Evolutionary conservation across 2,888 invertebrate species (phyloP).

Genomic region (Syrphus vitripennis): DNA sequence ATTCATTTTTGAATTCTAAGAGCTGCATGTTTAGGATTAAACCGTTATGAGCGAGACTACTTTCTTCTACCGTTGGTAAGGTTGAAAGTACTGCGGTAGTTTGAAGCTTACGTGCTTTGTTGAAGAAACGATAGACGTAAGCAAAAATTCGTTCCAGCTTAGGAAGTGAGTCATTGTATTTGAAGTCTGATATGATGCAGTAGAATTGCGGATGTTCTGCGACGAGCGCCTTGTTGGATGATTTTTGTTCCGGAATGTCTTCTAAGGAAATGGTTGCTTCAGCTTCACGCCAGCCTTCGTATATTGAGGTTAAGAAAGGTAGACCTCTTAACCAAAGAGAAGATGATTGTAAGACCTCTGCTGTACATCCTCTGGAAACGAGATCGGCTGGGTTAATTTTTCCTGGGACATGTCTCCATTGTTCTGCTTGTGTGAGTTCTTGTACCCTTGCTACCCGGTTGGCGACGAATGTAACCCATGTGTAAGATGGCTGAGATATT

Average conservation of each 20-base stretch:
- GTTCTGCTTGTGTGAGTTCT: not conserved
- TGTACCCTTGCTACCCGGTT: constrained; percentile 57
- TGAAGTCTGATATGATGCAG: not conserved
- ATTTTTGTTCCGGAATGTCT: not conserved
- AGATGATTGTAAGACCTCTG: constrained; percentile 21
- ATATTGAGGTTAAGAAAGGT: not conserved
- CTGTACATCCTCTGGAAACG: constrained; percentile 38
- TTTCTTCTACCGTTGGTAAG: not conserved
- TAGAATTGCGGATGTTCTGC: not conserved
- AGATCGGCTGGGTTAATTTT: constrained; percentile 61
- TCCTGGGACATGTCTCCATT: constrained; percentile 54
- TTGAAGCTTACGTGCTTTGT: not conserved
- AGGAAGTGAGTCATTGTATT: not conserved
- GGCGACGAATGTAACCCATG: constrained; percentile 50
- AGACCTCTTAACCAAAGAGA: not conserved
- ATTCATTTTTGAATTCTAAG: constrained; percentile 2
- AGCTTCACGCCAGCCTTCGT: not conserved
- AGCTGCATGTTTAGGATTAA: constrained; percentile 5
- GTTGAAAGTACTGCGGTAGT: not conserved
- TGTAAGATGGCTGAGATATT: constrained; percentile 39
- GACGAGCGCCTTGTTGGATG: not conserved
- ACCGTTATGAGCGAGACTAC: not conserved
- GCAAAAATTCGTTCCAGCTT: no score
- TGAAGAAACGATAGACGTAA: not conserved
- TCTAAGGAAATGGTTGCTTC: not conserved